phyloP scores from a whole-genome alignment of 2,797 vertebrate genomes.

The Hirundo rustica region DNA sequence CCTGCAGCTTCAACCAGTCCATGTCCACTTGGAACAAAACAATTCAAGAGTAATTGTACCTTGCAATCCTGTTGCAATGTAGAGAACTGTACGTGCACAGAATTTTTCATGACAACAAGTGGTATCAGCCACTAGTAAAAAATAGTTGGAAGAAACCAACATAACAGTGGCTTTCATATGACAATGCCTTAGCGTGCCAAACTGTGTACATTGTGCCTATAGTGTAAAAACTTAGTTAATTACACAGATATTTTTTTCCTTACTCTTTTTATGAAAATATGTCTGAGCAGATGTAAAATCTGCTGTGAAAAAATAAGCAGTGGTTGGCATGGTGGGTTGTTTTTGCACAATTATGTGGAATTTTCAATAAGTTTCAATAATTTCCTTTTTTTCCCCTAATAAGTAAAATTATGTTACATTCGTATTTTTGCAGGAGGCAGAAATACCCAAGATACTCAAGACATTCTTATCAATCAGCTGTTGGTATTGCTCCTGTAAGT shows the following conservation, averaged over 20 bases:
- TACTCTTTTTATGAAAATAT: neutral
- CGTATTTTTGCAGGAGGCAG: neutral
- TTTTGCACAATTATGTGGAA: neutral
- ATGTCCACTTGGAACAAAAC: neutral
- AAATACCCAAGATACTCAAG: neutral
- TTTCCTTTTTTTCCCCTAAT: neutral
- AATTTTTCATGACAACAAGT: neutral
- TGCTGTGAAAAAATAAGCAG: neutral
- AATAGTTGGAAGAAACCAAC: neutral
- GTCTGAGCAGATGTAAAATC: neutral
- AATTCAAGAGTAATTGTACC: neutral
- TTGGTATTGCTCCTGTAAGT: neutral
- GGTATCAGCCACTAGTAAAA: neutral
- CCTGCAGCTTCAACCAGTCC: neutral
- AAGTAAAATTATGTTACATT: neutral
- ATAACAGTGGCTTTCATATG: neutral
- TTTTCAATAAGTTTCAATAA: neutral
- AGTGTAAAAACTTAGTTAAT: neutral
- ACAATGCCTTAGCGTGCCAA: neutral
- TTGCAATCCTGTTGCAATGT: neutral
- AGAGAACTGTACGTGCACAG: neutral
- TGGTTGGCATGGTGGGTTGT: neutral
- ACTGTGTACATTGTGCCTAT: fast-evolving
- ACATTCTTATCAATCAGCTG: neutral
- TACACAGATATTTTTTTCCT: neutral